A percentile compares a stretch with the other conserved stretches of the same genome.
These are phyloP conservation scores for Teinopalpus imperialis DNA, from an alignment of 2,888 invertebrate species.

Conservation along the genomic window DNA sequence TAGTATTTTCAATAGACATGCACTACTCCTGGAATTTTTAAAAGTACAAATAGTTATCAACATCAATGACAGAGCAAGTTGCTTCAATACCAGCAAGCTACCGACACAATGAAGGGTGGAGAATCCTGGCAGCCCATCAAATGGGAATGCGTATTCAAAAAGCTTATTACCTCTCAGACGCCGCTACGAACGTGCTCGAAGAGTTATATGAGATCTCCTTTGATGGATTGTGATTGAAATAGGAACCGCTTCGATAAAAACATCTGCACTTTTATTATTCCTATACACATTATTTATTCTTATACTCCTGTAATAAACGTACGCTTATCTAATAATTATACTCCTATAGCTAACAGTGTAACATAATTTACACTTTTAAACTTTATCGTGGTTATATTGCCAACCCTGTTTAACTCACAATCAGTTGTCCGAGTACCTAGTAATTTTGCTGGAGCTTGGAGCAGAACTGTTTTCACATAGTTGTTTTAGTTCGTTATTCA, in stretches of 20 bases:
- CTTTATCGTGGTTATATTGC: too few relatives aligned
- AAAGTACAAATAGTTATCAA: constrained; percentile 71
- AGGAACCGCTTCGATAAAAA: constrained; percentile 39
- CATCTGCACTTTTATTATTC: constrained; percentile 13
- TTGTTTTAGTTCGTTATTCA: too few relatives aligned
- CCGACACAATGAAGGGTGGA: constrained; percentile 66
- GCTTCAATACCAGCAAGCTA: constrained; percentile 58
- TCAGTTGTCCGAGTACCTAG: neutral
- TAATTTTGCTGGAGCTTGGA: neutral
- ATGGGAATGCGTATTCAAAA: constrained; percentile 64
- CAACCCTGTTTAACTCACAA: neutral
- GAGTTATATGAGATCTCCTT: constrained; percentile 45
- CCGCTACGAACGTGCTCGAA: constrained; percentile 30
- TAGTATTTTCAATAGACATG: constrained; percentile 55
- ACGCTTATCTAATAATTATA: constrained; percentile 2
- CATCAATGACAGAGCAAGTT: constrained; percentile 68
- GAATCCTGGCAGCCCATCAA: constrained; percentile 66
- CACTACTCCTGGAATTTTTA: constrained; percentile 62
- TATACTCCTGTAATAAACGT: constrained; percentile 4
- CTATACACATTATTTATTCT: neutral
- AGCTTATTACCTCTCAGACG: constrained; percentile 58
- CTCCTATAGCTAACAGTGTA: too few relatives aligned
- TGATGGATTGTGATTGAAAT: constrained; percentile 47
- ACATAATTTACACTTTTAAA: too few relatives aligned
- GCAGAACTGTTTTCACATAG: too few relatives aligned